Base-by-base conservation (phyloP, 2,888 invertebrate species). In the Erebia palarica region DNA sequence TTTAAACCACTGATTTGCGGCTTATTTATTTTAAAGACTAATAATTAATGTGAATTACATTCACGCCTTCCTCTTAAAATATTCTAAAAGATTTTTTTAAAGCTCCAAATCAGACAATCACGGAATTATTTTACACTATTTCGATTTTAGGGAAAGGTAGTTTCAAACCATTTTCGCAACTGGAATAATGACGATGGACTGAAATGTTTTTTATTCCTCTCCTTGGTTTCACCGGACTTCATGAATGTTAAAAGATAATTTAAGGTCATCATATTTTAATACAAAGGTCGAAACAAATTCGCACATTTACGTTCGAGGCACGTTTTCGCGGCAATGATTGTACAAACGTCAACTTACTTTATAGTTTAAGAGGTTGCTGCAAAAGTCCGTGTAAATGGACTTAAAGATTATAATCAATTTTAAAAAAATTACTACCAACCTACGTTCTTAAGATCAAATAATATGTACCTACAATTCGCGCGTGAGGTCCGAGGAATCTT, bases 361-460 rank as follows among this genome's bases (percentile, higher is more conserved):
- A 59, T 59, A 67, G 67, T 67, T 49, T 16, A 59, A 49, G 67
- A 67, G 67, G 13, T 69, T n/a, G 64, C 60, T 74, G 72, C 68
- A 74, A 77, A 79, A 78, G 78, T 77, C 77, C 75, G 75, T 75
- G 75, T 75, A 73, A 68, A 76, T 70, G 7, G n/a, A 59, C 42
- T 9, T 9, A 80, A 73, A 71, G 70, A 63, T 21, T 57, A 57
- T 57, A 13, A 11, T 21, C 57, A 57, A 21, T 21, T 10, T 10
- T 4, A 57, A 57, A 21, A 47, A 7, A 36, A 27, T 4, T 3
- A n/a, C n/a, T n/a, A n/a, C n/a, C n/a, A n/a, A 36, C 36, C 47
- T 13, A 47, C 47, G 11, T 47, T 2, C 10, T 44, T 47, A 27
- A 27, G 36, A 36, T 36, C 7, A 36, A 27, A 36, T 36, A 5